Evolutionary conservation across 2,888 invertebrate species (phyloP).

Genomic region (Stenichneumon culpator): DNA sequence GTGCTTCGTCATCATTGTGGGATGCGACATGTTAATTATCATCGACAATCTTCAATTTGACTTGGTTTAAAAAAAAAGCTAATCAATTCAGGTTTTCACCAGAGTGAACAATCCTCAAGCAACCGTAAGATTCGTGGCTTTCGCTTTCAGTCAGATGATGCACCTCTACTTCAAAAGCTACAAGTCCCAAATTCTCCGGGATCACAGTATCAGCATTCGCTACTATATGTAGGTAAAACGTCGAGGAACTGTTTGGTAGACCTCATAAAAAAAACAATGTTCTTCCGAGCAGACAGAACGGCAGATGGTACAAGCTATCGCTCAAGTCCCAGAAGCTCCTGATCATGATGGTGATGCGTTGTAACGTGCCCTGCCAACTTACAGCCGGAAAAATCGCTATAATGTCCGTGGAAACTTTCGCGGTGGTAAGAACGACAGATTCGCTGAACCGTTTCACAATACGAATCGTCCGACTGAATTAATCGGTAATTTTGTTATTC

Average conservation of each 20-base stretch:
- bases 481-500: neutral
- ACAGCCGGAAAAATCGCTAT: neutral
- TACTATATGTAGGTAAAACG: neutral
- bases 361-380: neutral
- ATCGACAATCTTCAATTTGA: neutral
- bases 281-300: neutral
- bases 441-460: neutral
- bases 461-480: neutral
- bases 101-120: neutral
- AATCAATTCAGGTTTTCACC: neutral
- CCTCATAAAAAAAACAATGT: too few relatives aligned
- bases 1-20: neutral
- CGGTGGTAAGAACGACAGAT: neutral
- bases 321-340: neutral
- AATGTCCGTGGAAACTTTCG: neutral
- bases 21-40: neutral
- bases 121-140: neutral
- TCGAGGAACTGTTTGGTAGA: too few relatives aligned
- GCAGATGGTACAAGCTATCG: neutral
- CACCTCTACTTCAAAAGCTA: neutral
- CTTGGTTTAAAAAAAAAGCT: neutral
- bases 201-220: neutral
- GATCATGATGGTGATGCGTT: constrained; percentile 1
- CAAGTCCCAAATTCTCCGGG: neutral
- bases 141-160: neutral